Percentiles rank a stretch among this genome's conserved stretches.
phyloP scores from a whole-genome alignment of 2,797 vertebrate genomes.

The Propithecus deckenii region DNA sequence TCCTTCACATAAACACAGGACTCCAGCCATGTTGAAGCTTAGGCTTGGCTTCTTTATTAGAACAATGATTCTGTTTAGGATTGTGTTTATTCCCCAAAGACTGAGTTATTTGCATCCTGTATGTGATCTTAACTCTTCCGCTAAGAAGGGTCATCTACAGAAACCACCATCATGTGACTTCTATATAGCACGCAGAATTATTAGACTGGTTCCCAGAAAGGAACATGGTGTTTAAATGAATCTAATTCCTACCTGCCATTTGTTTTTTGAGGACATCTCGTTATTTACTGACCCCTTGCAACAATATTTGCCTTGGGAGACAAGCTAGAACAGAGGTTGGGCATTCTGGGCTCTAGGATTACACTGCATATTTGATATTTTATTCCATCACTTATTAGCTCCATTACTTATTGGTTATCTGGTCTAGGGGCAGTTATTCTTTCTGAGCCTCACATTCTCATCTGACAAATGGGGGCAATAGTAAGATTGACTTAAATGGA shows the following conservation, averaged over 20 bases:
- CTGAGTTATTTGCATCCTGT: background rate
- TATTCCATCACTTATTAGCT: background rate
- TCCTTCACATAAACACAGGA: slow-evolving; percentile 56
- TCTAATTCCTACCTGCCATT: background rate
- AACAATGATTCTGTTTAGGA: slow-evolving; percentile 44
- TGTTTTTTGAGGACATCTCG: background rate
- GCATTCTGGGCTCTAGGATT: background rate
- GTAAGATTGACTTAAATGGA: background rate
- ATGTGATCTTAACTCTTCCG: background rate
- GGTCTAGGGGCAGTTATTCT: background rate
- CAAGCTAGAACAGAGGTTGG: background rate
- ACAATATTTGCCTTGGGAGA: background rate
- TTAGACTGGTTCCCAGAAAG: background rate
- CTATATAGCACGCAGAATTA: background rate
- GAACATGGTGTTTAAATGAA: background rate
- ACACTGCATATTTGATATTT: background rate
- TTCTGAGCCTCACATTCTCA: background rate
- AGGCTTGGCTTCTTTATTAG: slow-evolving; percentile 60
- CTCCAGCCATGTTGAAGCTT: slow-evolving; percentile 62
- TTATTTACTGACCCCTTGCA: background rate
- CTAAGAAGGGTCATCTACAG: background rate
- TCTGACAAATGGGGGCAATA: background rate
- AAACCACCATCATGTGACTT: background rate
- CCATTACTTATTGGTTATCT: background rate
- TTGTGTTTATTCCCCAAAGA: slow-evolving; percentile 34